These are phyloP conservation scores for Trachymyrmex cornetzi DNA, from an alignment of 1,140 invertebrate genomes.

Conservation along the genomic window DNA sequence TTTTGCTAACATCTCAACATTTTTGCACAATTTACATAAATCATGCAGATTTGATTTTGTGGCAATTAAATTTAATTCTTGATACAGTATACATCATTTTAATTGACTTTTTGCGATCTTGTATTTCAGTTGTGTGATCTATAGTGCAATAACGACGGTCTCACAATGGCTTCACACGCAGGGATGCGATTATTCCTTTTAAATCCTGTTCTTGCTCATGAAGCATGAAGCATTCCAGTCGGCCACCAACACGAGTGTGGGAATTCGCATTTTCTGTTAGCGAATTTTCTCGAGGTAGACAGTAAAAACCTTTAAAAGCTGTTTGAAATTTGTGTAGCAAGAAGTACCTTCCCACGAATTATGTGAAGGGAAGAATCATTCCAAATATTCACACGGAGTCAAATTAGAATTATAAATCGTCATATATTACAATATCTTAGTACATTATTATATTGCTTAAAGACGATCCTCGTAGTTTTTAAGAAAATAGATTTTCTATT, in stretches of 20 bases:
- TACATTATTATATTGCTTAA: background rate
- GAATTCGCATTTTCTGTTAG: constrained; percentile 42
- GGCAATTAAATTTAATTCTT: background rate
- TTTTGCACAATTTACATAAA: background rate
- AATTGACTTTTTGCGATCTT: constrained; percentile 40
- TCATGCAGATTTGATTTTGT: background rate
- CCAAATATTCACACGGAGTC: background rate
- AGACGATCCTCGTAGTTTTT: background rate
- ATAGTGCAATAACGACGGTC: constrained; percentile 78
- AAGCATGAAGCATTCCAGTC: constrained; percentile 57
- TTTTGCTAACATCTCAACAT: background rate
- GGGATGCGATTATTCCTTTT: constrained; percentile 73
- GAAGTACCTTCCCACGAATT: background rate
- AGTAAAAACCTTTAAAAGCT: constrained; percentile 25
- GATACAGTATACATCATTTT: constrained; percentile 6
- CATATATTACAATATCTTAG: background rate
- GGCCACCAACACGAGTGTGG: constrained; percentile 36
- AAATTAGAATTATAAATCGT: constrained; percentile 22
- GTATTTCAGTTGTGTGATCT: constrained; percentile 79
- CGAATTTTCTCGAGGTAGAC: constrained; percentile 6
- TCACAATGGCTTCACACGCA: constrained; percentile 78
- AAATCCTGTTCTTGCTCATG: constrained; percentile 60
- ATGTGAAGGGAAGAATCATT: background rate
- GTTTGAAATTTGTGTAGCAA: background rate
- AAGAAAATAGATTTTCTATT: constrained; percentile 1